A percentile compares a stretch with the other conserved stretches of the same genome.
Evolutionary conservation across 2,888 invertebrate genomes (phyloP).

Genomic region (Athalia cordata): DNA sequence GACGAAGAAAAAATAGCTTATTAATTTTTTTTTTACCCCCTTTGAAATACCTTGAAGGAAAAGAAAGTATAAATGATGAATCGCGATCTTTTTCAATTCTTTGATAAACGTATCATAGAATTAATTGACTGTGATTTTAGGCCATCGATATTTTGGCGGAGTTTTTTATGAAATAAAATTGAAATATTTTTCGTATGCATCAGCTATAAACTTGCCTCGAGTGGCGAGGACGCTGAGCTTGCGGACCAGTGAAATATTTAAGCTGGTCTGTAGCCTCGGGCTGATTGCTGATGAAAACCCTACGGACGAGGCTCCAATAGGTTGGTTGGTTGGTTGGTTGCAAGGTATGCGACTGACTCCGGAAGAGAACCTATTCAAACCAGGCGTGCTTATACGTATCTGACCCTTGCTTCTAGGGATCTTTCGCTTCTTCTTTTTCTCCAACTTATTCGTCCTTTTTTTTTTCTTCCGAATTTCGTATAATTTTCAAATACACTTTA

Average conservation of each 20-base stretch:
- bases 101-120: no score
- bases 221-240: slow-evolving; percentile 6
- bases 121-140: no score
- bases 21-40: no score
- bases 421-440: slow-evolving; percentile 21
- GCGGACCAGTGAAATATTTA: slow-evolving; percentile 63
- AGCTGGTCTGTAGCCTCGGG: slow-evolving; percentile 62
- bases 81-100: no score
- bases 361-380: slow-evolving; percentile 17
- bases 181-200: slow-evolving; percentile 14
- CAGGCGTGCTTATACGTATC: slow-evolving; percentile 7
- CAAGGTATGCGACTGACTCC: background rate
- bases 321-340: slow-evolving; percentile 12
- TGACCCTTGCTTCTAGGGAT: slow-evolving; percentile 22
- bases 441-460: background rate
- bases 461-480: background rate
- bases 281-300: slow-evolving; percentile 64
- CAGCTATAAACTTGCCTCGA: background rate
- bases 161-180: background rate
- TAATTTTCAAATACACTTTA: no score
- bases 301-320: slow-evolving; percentile 13
- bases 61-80: no score
- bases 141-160: no score
- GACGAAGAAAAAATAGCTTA: no score
- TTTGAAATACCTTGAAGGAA: no score